These are phyloP conservation scores for Sphinx pinastri DNA, from an alignment of 2,888 invertebrate species.

Conservation along the genomic window DNA sequence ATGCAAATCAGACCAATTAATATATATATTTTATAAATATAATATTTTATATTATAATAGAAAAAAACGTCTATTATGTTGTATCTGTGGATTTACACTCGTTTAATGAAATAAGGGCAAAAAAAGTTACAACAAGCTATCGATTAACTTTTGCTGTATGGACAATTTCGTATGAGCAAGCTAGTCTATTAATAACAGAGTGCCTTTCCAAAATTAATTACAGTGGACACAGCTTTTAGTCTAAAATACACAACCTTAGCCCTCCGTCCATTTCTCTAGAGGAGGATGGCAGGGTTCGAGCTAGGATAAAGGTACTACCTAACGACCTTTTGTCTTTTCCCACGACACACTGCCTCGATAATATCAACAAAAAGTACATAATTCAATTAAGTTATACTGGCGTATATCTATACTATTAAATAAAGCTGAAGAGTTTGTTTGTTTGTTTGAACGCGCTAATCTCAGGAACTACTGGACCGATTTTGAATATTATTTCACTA, in stretches of 20 bases:
- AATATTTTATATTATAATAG: too few species aligned
- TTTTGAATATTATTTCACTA: too few species aligned
- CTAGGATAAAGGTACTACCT: constrained; percentile 48
- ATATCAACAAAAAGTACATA: constrained; percentile 48
- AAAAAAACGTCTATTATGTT: too few species aligned
- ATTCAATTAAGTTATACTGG: constrained; percentile 40
- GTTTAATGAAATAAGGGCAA: too few species aligned
- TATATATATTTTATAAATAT: too few species aligned
- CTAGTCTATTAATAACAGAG: constrained; percentile 1
- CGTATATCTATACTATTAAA: not conserved
- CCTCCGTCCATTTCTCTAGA: constrained; percentile 36
- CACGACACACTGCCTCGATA: constrained; percentile 48
- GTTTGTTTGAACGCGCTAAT: too few species aligned
- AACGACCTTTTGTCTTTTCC: constrained; percentile 45
- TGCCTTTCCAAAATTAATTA: constrained; percentile 36
- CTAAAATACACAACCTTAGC: constrained; percentile 28
- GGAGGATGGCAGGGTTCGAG: constrained; percentile 33
- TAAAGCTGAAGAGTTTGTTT: too few species aligned
- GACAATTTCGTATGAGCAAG: not conserved
- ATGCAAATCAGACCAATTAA: too few species aligned
- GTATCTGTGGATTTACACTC: too few species aligned
- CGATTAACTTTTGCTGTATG: not conserved
- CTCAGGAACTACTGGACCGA: too few species aligned
- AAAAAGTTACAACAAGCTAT: not conserved
- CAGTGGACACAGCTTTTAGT: constrained; percentile 34